Evolutionary conservation across 53 echinoderm and acorn worm genomes (phyloP).

Genomic region (Stichopus horrens): DNA sequence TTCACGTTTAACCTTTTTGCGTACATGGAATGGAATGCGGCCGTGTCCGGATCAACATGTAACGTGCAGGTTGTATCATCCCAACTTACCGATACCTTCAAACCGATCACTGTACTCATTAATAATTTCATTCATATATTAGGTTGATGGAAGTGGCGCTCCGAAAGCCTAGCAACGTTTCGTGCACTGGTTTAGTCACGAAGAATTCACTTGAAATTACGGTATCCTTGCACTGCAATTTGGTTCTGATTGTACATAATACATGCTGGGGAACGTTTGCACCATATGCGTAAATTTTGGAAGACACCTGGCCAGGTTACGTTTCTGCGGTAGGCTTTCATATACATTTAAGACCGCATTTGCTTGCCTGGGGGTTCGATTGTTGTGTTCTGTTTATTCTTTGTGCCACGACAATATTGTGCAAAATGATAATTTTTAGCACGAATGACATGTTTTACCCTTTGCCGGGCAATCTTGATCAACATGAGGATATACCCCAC

Average conservation of each 20-base stretch:
- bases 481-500: slow-evolving; percentile 44
- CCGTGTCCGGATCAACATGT: slow-evolving; percentile 58
- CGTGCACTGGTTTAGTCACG: slow-evolving; percentile 7
- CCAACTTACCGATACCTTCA: not conserved
- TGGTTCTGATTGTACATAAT: not conserved
- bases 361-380: not conserved
- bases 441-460: slow-evolving; percentile 39
- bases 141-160: not conserved
- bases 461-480: slow-evolving; percentile 49
- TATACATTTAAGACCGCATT: not conserved
- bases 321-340: not conserved
- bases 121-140: not conserved
- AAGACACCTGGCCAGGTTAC: not conserved
- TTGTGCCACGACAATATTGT: slow-evolving; percentile 1
- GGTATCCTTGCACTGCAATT: not conserved
- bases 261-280: not conserved
- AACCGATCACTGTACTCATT: not conserved
- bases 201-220: not conserved
- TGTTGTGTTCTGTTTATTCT: not conserved
- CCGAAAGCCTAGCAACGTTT: not conserved
- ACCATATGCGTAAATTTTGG: not conserved
- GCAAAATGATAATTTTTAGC: not conserved
- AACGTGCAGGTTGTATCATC: slow-evolving; percentile 50
- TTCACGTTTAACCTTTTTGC: slow-evolving; percentile 59
- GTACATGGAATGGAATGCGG: slow-evolving; percentile 68